Evolutionary conservation across 2,888 invertebrate genomes (phyloP).

Genomic region (Chalcis sispes): DNA sequence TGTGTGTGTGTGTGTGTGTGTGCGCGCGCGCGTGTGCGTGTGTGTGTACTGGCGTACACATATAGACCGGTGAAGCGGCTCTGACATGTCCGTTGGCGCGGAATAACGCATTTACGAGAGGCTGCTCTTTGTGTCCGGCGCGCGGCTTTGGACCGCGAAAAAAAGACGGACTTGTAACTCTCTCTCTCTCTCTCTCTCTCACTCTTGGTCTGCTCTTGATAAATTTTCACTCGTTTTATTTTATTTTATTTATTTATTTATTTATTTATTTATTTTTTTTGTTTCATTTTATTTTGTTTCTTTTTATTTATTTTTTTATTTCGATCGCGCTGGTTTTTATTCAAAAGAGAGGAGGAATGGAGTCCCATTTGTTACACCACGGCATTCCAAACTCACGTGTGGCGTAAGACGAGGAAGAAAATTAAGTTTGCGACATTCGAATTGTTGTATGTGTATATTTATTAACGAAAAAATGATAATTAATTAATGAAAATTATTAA

Average conservation of each 20-base stretch:
- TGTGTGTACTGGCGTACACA: too few species aligned
- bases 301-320: too few species aligned
- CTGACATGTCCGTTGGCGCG: slow-evolving; percentile 74
- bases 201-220: slow-evolving; percentile 58
- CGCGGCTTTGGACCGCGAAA: slow-evolving; percentile 62
- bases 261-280: slow-evolving; percentile 28
- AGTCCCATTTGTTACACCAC: too few species aligned
- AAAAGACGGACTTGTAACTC: background rate
- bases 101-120: slow-evolving; percentile 75
- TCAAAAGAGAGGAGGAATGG: slow-evolving; percentile 28
- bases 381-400: slow-evolving; percentile 39
- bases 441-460: too few species aligned
- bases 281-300: slow-evolving; percentile 35
- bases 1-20: background rate
- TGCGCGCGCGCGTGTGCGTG: background rate
- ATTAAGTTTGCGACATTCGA: too few species aligned
- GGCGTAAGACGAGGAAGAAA: too few species aligned
- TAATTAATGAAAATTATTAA: too few species aligned
- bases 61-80: slow-evolving; percentile 66
- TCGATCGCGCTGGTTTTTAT: slow-evolving; percentile 34
- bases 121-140: slow-evolving; percentile 46
- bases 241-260: background rate
- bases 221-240: slow-evolving; percentile 50
- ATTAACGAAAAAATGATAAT: too few species aligned
- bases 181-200: slow-evolving; percentile 56